phyloP scores from a whole-genome alignment of 2,113 vertebrate genomes.

The Onychostoma macrolepis region DNA sequence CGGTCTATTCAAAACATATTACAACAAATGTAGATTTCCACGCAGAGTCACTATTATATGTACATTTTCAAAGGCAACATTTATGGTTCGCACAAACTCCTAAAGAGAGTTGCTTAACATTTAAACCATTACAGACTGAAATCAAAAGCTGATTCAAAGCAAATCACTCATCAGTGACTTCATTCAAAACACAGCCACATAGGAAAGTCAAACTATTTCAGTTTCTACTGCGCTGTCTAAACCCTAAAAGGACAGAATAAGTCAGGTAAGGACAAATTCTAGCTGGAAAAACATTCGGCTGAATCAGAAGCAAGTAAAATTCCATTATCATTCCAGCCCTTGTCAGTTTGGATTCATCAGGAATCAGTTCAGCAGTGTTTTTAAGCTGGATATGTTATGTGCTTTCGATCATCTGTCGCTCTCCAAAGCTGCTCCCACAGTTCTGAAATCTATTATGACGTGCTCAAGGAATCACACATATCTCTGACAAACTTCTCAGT shows the following conservation, averaged over 20 bases:
- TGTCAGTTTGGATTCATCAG: not conserved
- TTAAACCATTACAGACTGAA: not conserved
- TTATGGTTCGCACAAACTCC: not conserved
- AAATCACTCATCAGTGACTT: not conserved
- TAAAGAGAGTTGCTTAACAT: not conserved
- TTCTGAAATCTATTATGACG: slow-evolving; percentile 56
- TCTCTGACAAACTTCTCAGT: slow-evolving; percentile 82
- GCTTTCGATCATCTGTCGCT: not conserved
- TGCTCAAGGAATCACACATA: slow-evolving; percentile 79
- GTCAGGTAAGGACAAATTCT: not conserved
- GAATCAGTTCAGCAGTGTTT: not conserved
- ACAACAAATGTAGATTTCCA: slow-evolving; percentile 53
- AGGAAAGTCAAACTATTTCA: not conserved
- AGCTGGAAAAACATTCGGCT: not conserved
- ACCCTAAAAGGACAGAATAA: not conserved
- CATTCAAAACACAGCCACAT: not conserved
- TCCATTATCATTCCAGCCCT: no score
- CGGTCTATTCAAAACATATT: not conserved
- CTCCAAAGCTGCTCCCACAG: not conserved
- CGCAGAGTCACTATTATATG: slow-evolving; percentile 18
- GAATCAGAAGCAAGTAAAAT: not conserved
- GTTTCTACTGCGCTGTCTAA: not conserved
- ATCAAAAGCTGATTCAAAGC: not conserved
- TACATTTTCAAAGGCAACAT: slow-evolving; percentile 31
- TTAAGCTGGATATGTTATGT: not conserved